These are phyloP conservation scores for Trissolcus brochymenae DNA, from an alignment of 2,888 invertebrate species.

Conservation along the genomic window DNA sequence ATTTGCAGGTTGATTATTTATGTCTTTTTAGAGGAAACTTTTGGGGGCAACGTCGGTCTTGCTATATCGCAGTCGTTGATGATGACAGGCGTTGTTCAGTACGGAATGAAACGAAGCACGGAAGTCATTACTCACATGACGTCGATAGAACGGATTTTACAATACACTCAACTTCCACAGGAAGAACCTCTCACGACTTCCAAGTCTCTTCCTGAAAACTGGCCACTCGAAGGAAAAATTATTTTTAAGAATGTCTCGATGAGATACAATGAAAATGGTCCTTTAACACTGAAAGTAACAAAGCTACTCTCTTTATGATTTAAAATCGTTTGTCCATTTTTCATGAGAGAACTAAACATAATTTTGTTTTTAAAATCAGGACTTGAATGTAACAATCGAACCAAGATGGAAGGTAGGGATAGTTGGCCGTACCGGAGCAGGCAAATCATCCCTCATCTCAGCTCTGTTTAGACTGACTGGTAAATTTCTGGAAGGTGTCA, in stretches of 20 bases:
- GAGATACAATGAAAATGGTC: slow-evolving; percentile 80
- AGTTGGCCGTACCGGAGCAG: slow-evolving; percentile 90
- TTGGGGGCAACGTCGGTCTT: slow-evolving; percentile 10
- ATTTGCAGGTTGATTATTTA: background rate
- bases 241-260: slow-evolving; percentile 81
- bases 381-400: slow-evolving; percentile 84
- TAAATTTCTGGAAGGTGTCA: slow-evolving; percentile 82
- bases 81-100: slow-evolving; percentile 10
- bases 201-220: slow-evolving; percentile 79
- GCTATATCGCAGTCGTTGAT: slow-evolving; percentile 20
- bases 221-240: slow-evolving; percentile 84
- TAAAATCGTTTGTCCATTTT: slow-evolving; percentile 71
- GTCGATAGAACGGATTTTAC: slow-evolving; percentile 87
- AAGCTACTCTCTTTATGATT: slow-evolving; percentile 72
- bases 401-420: slow-evolving; percentile 88
- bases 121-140: slow-evolving; percentile 86
- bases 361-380: slow-evolving; percentile 51
- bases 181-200: slow-evolving; percentile 77
- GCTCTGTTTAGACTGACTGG: slow-evolving; percentile 88
- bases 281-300: slow-evolving; percentile 79
- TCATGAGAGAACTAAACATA: too few relatives aligned
- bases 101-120: slow-evolving; percentile 83
- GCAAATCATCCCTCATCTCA: slow-evolving; percentile 86
- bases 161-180: slow-evolving; percentile 85
- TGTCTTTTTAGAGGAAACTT: slow-evolving; percentile 5